Base-by-base conservation (phyloP, 37 sponge, comb jelly and placozoan species). In the Haliclona indistincta region DNA sequence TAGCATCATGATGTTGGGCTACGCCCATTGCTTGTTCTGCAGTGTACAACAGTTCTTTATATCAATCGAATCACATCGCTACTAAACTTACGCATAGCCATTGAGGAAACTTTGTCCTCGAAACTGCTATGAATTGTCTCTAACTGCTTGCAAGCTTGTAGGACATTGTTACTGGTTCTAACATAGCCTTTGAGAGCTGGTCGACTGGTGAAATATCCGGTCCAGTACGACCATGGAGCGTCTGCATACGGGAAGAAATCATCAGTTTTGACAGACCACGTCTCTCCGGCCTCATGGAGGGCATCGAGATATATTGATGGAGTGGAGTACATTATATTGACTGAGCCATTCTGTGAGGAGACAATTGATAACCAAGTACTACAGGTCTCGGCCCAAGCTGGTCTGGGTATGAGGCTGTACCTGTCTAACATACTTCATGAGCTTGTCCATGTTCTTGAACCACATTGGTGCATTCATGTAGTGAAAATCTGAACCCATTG, bases 191-290 rank as follows among this genome's bases (percentile, higher is more conserved):
- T 98, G 68, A 95, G 68, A 19, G 91, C 93, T 22, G 95, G 95
- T 38, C 99, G 78, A 68, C 87, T 86, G 23, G 99, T 95, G 84
- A 92, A 98, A 62, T 93, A 98, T 1, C 99, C 91, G 20, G 93
- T 86, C 98, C 98, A 97, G 74, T 89, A 97, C 62, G 70, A 42
- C 34, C 73, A 71, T 3, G 92, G 92, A 15, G 54, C 56, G 64
- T 90, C 86, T 36, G 98, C 91, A 64, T 94, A 93, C 13, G 99
- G 99, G 70, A 98, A 94, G 90, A 98, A 89, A 66, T 98, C 99
- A 58, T 98, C 99, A 22, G 93, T 89, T 47, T 98, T 98, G 40
- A 78, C 70, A 45, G 70, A 43, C 82, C 88, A 93, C 2, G 68
- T 81, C 36, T 47, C 29, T 33, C 78, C 41, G 13, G 83, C n/a